A percentile compares a stretch with the other conserved stretches of the same genome.
Evolutionary conservation across 1,140 invertebrate genomes (phyloP).

Genomic region (Magallana ariakensis): DNA sequence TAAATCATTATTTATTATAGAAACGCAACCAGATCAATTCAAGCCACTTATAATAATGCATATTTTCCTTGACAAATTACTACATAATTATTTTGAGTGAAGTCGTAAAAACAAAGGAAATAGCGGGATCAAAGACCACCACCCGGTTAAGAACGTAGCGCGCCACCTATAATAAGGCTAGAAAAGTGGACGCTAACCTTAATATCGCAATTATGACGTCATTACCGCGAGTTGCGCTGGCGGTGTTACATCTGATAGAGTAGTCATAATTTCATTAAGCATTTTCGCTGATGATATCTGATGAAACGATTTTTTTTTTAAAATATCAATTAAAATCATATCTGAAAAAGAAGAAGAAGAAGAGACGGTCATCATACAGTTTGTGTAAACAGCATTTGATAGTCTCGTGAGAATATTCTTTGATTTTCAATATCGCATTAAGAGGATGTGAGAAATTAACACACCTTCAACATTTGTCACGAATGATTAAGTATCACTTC

Average conservation of each 20-base stretch:
- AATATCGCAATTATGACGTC: constrained; percentile 31
- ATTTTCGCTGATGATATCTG: constrained; percentile 3
- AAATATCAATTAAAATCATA: neutral
- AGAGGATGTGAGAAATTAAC: neutral
- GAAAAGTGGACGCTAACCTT: constrained; percentile 18
- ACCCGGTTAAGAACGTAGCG: neutral
- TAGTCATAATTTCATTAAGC: neutral
- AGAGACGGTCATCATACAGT: too few relatives aligned
- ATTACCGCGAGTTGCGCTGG: constrained; percentile 24
- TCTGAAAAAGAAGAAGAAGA: too few relatives aligned
- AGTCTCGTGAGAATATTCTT: neutral
- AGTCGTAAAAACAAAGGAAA: constrained; percentile 24
- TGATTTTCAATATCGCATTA: neutral
- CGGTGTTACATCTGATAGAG: constrained; percentile 28
- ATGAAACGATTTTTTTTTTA: neutral
- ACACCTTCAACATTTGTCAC: neutral
- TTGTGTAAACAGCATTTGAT: constrained; percentile 21
- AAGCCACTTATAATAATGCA: constrained; percentile 24
- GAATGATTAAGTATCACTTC: neutral
- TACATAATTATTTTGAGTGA: constrained; percentile 28
- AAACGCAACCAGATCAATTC: constrained; percentile 28
- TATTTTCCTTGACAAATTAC: constrained; percentile 35
- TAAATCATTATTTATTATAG: constrained; percentile 39
- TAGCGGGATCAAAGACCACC: constrained; percentile 21
- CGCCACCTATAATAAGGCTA: constrained; percentile 10